Evolutionary conservation across 2,888 invertebrate genomes (phyloP), one percentile per base, ranked within the genome.

Genomic region (Cephus spinipes): DNA sequence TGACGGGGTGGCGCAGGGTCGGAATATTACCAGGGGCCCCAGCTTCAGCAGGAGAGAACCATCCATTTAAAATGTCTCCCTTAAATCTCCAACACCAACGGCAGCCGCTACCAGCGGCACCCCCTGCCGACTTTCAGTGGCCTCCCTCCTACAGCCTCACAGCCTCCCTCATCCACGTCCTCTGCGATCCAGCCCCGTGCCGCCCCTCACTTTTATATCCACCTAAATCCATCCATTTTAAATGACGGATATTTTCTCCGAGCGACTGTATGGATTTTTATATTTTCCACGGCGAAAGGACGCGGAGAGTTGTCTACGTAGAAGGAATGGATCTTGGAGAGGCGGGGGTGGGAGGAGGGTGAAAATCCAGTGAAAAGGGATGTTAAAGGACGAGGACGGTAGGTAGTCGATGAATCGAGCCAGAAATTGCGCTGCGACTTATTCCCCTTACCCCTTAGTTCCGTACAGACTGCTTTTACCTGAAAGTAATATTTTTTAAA

Each of bases 161-260:
- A 76, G 36, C 74, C 80, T 79, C 32, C 77, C 40, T 77, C 36
- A 31, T 68, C 78, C 55, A 68, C 80, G 68, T 36, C 80, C 79
- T 79, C 71, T 78, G 73, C 74, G 36, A 76, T 73, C 40, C 77
- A 78, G 34, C 78, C 68, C 75, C 55, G 78, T 73, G 77, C 86
- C 85, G 84, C 85, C 87, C 86, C 88, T 84, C 87, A 87, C 87
- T 89, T 88, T 89, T 89, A 89, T 89, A 89, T 88, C 89, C 90
- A 88, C 88, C 89, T 88, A 90, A 90, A 90, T 89, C 89, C 90
- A 90, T 90, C 89, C 90, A 91, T 90, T 90, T 90, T 90, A 90
- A 91, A 91, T 90, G 88, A 90, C 90, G 89, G 88, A 90, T 90
- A 91, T 90, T 90, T 91, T 89, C 88, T 87, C 85, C 85, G 83